Conservation (phyloP, 2,113 vertebrate species). For the Gymnogyps californianus region DNA sequence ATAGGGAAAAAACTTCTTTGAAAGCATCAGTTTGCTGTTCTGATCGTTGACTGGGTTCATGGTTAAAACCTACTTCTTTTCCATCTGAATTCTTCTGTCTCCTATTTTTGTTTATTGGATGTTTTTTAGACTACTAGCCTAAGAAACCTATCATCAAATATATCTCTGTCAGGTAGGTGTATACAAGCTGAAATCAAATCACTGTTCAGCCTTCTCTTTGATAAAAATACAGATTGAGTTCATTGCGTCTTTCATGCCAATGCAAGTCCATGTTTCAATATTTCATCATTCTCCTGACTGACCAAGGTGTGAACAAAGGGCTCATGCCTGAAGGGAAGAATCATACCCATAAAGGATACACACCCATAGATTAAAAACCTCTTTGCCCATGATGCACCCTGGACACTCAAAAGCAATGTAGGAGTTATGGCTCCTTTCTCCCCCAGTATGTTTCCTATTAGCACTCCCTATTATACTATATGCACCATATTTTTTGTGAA, state of each 20-base stretch:
- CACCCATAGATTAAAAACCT: background rate
- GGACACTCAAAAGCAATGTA: background rate
- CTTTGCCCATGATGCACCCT: background rate
- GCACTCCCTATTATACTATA: background rate
- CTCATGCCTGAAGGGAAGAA: background rate
- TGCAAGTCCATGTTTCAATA: background rate
- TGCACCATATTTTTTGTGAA: background rate
- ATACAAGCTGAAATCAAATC: background rate
- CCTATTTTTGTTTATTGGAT: background rate
- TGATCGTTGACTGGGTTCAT: background rate
- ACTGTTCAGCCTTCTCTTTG: background rate
- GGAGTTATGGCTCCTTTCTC: background rate
- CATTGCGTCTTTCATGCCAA: background rate
- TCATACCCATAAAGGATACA: background rate
- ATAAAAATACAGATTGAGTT: background rate
- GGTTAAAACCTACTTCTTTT: background rate
- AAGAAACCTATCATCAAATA: background rate
- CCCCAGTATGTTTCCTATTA: background rate
- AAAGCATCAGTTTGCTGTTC: background rate
- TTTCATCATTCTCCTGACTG: slow-evolving; percentile 28
- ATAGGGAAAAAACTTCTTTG: background rate
- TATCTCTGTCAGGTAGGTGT: background rate
- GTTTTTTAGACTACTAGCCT: background rate
- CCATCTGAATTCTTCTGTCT: background rate
- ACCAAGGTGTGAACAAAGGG: slow-evolving; percentile 21